Percentiles rank a stretch among this genome's conserved stretches.
phyloP scores from a whole-genome alignment of 1,140 invertebrate genomes.

The Antheraea pernyi region DNA sequence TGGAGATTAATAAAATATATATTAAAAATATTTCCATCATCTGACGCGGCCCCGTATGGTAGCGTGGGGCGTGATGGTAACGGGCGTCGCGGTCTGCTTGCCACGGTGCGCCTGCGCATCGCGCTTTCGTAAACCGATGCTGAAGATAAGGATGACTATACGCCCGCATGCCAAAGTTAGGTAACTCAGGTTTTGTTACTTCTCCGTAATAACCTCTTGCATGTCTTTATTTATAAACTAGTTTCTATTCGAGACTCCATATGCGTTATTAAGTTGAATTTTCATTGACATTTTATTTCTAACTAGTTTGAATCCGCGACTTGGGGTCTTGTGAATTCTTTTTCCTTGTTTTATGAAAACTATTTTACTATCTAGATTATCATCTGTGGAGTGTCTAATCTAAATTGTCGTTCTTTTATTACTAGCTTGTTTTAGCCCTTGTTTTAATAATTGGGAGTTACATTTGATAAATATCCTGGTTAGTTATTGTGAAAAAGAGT shows the following conservation, averaged over 20 bases:
- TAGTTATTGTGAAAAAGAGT: too few relatives aligned
- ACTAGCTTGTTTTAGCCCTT: too few relatives aligned
- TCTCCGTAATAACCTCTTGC: background rate
- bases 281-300: too few relatives aligned
- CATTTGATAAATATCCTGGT: too few relatives aligned
- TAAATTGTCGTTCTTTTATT: too few relatives aligned
- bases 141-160: constrained; percentile 40
- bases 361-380: too few relatives aligned
- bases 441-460: too few relatives aligned
- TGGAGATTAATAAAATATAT: background rate
- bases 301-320: too few relatives aligned
- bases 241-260: background rate
- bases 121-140: constrained; percentile 58
- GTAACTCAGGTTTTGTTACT: background rate
- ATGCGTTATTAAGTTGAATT: too few relatives aligned
- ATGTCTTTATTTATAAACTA: background rate
- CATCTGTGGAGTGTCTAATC: too few relatives aligned
- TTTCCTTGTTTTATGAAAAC: too few relatives aligned
- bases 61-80: constrained; percentile 26
- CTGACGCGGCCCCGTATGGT: background rate
- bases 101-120: constrained; percentile 26
- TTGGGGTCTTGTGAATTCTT: too few relatives aligned
- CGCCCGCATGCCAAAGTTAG: constrained; percentile 8
- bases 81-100: constrained; percentile 58
- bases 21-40: background rate